Conservation (phyloP, 2,113 vertebrate genomes). For the Panthera leo region DNA sequence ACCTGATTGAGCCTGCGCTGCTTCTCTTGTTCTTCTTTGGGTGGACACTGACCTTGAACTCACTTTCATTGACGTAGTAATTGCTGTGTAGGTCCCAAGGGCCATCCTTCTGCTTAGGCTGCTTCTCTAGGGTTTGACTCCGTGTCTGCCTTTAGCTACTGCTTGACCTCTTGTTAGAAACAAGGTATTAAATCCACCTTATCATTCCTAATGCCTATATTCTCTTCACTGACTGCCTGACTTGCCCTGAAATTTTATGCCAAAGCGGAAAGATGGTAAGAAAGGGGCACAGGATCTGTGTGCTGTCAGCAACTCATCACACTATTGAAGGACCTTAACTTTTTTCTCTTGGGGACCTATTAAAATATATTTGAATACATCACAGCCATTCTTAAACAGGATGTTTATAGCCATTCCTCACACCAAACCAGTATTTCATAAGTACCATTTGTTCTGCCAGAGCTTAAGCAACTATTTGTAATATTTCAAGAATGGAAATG, state of each 20-base stretch:
- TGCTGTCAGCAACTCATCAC: too few relatives aligned
- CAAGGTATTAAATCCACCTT: neutral
- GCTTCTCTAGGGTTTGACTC: neutral
- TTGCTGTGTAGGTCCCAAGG: neutral
- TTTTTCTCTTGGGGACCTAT: neutral
- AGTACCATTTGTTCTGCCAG: neutral
- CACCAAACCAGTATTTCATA: neutral
- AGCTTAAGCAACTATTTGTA: neutral
- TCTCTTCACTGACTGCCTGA: neutral
- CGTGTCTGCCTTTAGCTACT: neutral
- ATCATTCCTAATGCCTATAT: neutral
- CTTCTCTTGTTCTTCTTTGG: neutral
- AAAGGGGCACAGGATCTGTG: neutral
- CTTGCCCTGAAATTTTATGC: constrained; percentile 15
- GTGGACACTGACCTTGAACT: neutral
- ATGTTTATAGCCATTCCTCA: neutral
- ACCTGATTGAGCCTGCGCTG: neutral
- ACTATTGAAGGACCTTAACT: neutral
- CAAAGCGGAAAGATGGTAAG: neutral
- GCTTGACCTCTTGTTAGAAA: constrained; percentile 12
- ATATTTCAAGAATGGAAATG: constrained; percentile 28
- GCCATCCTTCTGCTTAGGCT: neutral
- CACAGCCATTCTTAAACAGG: neutral
- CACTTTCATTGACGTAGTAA: neutral
- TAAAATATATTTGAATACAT: neutral